Conservation (phyloP, 2,113 vertebrate genomes). For the Arizona elegans region DNA sequence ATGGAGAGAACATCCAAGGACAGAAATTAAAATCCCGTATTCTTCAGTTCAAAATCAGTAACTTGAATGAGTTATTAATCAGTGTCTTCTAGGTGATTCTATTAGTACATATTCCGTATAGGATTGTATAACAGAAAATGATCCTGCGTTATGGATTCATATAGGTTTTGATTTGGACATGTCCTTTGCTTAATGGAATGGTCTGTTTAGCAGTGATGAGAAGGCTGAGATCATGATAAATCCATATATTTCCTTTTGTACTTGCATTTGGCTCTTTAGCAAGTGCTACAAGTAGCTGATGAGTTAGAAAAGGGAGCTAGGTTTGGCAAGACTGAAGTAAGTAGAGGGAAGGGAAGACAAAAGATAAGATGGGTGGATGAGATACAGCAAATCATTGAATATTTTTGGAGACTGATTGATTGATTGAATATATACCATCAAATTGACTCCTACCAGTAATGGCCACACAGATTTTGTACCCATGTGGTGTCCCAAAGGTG, state of each 20-base stretch:
- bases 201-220: background rate
- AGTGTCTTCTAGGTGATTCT: background rate
- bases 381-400: no score
- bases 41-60: background rate
- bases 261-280: background rate
- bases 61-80: background rate
- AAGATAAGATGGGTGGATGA: no score
- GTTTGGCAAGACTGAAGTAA: background rate
- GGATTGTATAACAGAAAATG: background rate
- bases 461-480: no score
- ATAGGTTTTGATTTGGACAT: background rate
- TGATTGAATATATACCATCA: no score
- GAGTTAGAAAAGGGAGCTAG: background rate
- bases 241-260: background rate
- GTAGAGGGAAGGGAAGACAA: background rate
- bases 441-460: no score
- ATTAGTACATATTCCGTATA: background rate
- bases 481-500: no score
- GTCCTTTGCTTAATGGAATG: background rate
- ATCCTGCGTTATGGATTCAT: background rate
- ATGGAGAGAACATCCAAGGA: background rate
- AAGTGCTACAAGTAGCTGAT: background rate
- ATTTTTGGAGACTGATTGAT: no score
- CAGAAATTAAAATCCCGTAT: background rate
- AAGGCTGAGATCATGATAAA: background rate